Percentiles rank a stretch among this genome's conserved stretches.
phyloP scores from a whole-genome alignment of 2,797 vertebrate species.

The Vespertilio murinus region DNA sequence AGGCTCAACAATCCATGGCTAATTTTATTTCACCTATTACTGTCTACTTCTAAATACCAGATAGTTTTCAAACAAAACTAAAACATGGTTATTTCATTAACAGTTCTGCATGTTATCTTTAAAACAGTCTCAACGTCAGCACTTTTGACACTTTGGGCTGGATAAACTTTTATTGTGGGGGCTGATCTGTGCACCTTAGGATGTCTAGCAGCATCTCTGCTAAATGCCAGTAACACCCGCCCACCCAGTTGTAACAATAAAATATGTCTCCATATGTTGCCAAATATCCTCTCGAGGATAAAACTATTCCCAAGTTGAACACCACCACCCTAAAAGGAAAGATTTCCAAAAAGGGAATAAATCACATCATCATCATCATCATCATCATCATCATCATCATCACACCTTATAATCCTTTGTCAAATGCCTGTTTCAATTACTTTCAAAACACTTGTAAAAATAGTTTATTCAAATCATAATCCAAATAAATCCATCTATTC shows the following conservation, averaged over 20 bases:
- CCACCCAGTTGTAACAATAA: neutral
- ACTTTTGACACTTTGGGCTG: neutral
- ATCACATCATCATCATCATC: neutral
- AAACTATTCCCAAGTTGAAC: neutral
- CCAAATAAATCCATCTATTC: neutral
- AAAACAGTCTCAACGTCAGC: neutral
- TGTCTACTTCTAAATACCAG: neutral
- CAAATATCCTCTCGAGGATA: neutral
- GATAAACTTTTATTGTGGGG: neutral
- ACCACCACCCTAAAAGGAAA: neutral
- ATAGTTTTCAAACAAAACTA: constrained; percentile 35
- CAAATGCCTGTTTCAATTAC: constrained; percentile 19
- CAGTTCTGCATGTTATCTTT: neutral
- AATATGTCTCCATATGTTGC: neutral
- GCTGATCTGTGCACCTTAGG: neutral
- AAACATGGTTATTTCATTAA: neutral
- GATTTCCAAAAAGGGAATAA: neutral
- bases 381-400: too few relatives aligned
- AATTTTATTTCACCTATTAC: constrained; percentile 2
- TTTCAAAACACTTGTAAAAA: neutral
- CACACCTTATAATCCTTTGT: neutral
- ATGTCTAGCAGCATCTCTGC: neutral
- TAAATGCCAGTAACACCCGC: neutral
- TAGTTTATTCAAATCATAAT: neutral
- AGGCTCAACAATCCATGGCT: neutral